A percentile compares a stretch with the other conserved stretches of the same genome.
Evolutionary conservation across 1,140 invertebrate species (phyloP).

Genomic region (Aleiodes sp.): DNA sequence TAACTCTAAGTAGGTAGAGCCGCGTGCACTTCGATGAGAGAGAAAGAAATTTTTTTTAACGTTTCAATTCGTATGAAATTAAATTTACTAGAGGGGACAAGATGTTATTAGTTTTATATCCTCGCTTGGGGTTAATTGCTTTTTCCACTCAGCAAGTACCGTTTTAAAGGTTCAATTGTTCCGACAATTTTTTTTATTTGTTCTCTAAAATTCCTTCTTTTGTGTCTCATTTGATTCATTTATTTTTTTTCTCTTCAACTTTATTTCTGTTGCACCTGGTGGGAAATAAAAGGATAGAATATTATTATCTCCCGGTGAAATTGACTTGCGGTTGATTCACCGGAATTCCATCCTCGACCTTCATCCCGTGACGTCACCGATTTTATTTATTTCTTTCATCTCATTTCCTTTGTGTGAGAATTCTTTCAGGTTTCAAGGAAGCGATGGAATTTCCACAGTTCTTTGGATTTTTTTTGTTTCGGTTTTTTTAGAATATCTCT

Average conservation of each 20-base stretch:
- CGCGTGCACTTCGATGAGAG: background rate
- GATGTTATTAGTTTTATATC: constrained; percentile 5
- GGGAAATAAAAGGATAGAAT: constrained; percentile 9
- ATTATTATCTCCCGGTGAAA: constrained; percentile 8
- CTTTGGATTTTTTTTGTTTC: no score
- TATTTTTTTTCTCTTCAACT: background rate
- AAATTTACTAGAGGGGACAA: background rate
- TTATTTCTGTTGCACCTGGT: background rate
- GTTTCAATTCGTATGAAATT: background rate
- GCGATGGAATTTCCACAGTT: no score
- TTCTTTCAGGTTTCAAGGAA: no score
- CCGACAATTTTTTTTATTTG: background rate
- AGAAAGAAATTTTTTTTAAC: no score
- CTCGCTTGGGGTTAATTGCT: background rate
- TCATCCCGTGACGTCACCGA: background rate
- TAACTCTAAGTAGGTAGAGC: background rate
- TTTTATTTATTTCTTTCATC: background rate
- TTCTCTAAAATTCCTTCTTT: no score
- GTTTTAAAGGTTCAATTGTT: background rate
- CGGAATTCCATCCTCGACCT: constrained; percentile 15
- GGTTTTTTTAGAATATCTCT: no score
- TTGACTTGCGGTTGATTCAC: constrained; percentile 22
- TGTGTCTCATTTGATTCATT: background rate
- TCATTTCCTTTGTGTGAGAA: no score
- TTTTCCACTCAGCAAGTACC: constrained; percentile 2